These are phyloP conservation scores for Phaonia tiefii DNA, from an alignment of 2,888 invertebrate genomes.

Conservation along the genomic window DNA sequence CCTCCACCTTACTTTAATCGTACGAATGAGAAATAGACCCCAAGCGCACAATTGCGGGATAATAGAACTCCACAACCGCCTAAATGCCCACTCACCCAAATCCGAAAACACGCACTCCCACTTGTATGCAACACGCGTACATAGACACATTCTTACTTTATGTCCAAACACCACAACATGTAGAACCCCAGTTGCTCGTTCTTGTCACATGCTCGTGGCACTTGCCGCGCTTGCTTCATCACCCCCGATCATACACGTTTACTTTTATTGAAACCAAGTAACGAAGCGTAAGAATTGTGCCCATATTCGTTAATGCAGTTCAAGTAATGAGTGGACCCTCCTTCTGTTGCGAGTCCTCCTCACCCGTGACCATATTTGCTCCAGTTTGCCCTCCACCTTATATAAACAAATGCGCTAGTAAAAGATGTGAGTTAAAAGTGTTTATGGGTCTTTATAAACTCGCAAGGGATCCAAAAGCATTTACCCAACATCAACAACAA, in stretches of 20 bases:
- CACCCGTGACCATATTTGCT: background rate
- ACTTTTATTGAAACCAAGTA: slow-evolving; percentile 42
- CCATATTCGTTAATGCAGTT: background rate
- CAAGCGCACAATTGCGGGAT: slow-evolving; percentile 37
- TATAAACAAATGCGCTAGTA: slow-evolving; percentile 21
- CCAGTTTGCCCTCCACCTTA: background rate
- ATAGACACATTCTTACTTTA: too few species aligned
- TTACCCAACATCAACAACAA: background rate
- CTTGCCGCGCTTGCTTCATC: background rate
- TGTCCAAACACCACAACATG: too few species aligned
- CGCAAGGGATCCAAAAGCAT: slow-evolving; percentile 15
- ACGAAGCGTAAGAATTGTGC: slow-evolving; percentile 42
- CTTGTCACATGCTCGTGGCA: background rate
- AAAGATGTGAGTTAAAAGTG: slow-evolving; percentile 28
- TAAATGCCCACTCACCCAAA: slow-evolving; percentile 9
- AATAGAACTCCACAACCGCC: background rate
- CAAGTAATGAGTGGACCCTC: slow-evolving; percentile 40
- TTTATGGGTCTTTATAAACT: slow-evolving; percentile 41
- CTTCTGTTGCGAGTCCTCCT: background rate
- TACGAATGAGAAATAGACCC: background rate
- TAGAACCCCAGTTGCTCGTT: too few species aligned
- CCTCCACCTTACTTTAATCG: background rate
- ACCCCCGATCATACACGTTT: slow-evolving; percentile 23
- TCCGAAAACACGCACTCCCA: background rate
- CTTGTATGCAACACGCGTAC: background rate